phyloP scores from a whole-genome alignment of 2,888 invertebrate species.

The Tiliacea aurago region DNA sequence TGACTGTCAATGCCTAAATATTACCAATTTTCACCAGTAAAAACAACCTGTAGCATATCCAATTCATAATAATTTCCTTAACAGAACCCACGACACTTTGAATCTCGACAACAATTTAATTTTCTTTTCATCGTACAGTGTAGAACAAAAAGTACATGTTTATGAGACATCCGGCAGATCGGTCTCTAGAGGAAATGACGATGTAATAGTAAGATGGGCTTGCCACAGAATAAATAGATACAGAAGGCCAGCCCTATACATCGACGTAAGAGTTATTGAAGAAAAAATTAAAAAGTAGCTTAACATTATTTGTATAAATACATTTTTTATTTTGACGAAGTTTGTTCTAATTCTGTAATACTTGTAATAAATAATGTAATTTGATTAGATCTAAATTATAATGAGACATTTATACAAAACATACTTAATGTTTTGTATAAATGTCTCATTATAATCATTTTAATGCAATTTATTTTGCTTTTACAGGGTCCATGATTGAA shows the following conservation, averaged over 20 bases:
- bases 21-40: background rate
- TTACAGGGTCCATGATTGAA: no score
- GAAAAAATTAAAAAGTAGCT: no score
- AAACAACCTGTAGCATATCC: background rate
- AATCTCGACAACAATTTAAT: slow-evolving; percentile 41
- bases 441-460: no score
- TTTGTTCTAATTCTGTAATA: no score
- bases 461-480: no score
- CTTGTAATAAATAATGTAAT: no score
- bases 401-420: no score
- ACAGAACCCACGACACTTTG: slow-evolving; percentile 27
- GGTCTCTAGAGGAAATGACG: slow-evolving; percentile 56
- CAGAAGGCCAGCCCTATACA: slow-evolving; percentile 4
- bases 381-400: no score
- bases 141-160: slow-evolving; percentile 49
- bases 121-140: slow-evolving; percentile 35
- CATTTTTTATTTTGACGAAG: no score
- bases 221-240: background rate
- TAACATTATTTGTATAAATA: no score
- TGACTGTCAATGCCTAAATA: background rate
- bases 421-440: no score
- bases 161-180: slow-evolving; percentile 60
- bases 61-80: slow-evolving; percentile 9
- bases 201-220: slow-evolving; percentile 35
- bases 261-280: no score